A percentile compares a stretch with the other conserved stretches of the same genome.
Conservation (phyloP, 2,888 invertebrate species). For the Anoncus sp. region DNA sequence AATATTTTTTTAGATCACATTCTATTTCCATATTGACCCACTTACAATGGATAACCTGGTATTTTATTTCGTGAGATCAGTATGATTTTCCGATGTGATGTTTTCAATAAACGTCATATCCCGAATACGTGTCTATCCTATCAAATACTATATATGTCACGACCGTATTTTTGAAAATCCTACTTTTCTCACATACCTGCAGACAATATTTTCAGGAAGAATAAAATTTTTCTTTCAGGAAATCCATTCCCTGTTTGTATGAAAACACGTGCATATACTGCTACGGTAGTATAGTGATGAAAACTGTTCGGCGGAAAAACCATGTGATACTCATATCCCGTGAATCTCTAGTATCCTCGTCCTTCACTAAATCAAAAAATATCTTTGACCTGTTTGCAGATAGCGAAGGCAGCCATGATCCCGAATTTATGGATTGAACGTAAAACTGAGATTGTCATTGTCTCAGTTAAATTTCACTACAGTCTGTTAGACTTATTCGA, state of each 20-base stretch:
- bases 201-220: conserved; percentile 18
- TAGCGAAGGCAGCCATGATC: conserved; percentile 76
- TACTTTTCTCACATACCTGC: conserved; percentile 33
- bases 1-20: conserved; percentile 18
- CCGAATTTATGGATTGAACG: conserved; percentile 38
- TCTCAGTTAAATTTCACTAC: conserved; percentile 52
- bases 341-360: conserved; percentile 19
- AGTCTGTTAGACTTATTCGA: conserved; percentile 43
- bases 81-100: conserved; percentile 32
- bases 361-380: conserved; percentile 51
- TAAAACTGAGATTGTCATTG: conserved; percentile 51
- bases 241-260: conserved; percentile 6
- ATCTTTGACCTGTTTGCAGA: conserved; percentile 77
- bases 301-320: conserved; percentile 69
- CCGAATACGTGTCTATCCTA: conserved; percentile 21
- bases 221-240: conserved; percentile 44
- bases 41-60: background rate
- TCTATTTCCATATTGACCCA: conserved; percentile 28
- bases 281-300: conserved; percentile 64
- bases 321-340: conserved; percentile 22
- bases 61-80: conserved; percentile 35
- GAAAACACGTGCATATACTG: background rate
- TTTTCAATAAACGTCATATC: conserved; percentile 40
- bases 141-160: background rate
- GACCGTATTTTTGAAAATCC: conserved; percentile 41